Base-by-base conservation (phyloP, 2,888 invertebrate species). In the Ditula angustiorana region DNA sequence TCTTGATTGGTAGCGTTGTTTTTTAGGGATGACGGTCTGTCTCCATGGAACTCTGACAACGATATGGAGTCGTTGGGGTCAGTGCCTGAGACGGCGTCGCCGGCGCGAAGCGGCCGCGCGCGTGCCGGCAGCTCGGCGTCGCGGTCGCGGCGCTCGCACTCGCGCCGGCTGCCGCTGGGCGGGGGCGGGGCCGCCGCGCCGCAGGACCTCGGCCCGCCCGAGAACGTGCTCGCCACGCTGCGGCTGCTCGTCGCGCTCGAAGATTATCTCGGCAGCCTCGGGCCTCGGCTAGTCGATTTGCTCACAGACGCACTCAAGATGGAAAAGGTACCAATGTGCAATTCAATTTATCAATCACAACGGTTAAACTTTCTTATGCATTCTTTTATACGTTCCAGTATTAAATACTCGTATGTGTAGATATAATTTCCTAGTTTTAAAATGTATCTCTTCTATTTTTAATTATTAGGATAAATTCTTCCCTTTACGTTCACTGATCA, bases 241-340 rank as follows among this genome's bases (percentile, higher is more conserved):
- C 93, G 97, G 35, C 90, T 96, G 69, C 90, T 98, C 0, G 96
- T 97, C 0, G 97, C 97, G 0, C 87, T 98, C 4, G 97, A 98
- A 81, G 96, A 96, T 72, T 96, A 96, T 77, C 87, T 98, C 53
- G 97, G 97, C n/a, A 96, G 97, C 35, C 88, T 97, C 5, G 97
- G 97, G 0, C 97, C 97, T 0, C 96, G 95, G 84, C 93, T 97
- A 11, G 95, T 97, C 0, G 95, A 96, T 66, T 82, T 97, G 69
- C 87, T 97, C n/a, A 95, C 95, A 0, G 95, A 95, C 66, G 97
- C 97, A 0, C 83, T 97, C 49, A 96, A 95, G 37, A 94, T 97
- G 87, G 97, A 97, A 77, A 97, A 97, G 86, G 93, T 93, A 24
- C 7, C n/a, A n/a, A n/a, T n/a, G n/a, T n/a, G n/a, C n/a, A n/a